phyloP scores from a whole-genome alignment of 1,140 invertebrate species.

The Ceratosolen fusciceps region DNA sequence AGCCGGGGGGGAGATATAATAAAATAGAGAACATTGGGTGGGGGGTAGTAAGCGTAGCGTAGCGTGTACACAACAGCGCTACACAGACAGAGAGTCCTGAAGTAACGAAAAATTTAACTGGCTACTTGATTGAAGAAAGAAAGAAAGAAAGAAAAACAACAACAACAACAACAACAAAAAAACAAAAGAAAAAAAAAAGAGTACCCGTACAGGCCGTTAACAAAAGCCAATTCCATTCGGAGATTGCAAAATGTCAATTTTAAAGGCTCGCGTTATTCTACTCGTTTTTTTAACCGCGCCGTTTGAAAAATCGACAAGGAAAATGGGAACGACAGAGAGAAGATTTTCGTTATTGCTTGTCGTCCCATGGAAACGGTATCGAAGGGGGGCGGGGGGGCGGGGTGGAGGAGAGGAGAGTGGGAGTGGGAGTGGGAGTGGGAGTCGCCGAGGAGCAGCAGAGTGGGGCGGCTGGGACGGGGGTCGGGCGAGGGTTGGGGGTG shows the following conservation, averaged over 20 bases:
- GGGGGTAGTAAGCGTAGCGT: not conserved
- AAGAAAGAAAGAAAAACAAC: no score
- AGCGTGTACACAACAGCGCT: no score
- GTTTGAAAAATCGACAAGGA: conserved; percentile 43
- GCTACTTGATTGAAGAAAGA: conserved; percentile 5
- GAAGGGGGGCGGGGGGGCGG: not conserved
- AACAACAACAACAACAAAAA: no score
- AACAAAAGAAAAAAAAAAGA: no score
- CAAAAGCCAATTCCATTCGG: conserved; percentile 32
- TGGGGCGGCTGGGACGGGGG: no score
- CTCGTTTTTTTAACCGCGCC: not conserved
- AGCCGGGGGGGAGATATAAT: not conserved
- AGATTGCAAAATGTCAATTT: conserved; percentile 40
- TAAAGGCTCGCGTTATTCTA: conserved; percentile 20
- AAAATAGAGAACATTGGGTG: not conserved
- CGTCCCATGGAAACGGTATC: conserved; percentile 10
- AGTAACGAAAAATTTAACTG: conserved; percentile 13
- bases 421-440: conserved; percentile 37
- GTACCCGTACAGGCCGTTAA: conserved; percentile 19
- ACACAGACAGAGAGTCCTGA: no score
- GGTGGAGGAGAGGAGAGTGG: not conserved
- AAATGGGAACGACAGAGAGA: conserved; percentile 35
- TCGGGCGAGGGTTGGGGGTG: no score
- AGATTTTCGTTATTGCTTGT: conserved; percentile 49
- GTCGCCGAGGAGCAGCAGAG: conserved; percentile 37